Evolutionary conservation across 2,113 vertebrate species (phyloP).

Genomic region (Taurulus bubalis): DNA sequence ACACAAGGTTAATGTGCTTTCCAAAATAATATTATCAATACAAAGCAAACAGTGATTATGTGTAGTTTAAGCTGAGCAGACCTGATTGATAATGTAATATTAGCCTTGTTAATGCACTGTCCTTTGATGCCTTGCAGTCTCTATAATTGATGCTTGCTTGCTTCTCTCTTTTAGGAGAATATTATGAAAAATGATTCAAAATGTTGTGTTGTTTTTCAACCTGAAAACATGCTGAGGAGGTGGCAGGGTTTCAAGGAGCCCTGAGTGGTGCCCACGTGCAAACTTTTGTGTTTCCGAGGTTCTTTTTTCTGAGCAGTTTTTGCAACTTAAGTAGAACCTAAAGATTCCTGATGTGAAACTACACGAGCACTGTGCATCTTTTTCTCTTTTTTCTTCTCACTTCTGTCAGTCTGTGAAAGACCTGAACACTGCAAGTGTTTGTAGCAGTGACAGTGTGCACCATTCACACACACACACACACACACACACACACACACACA

Average conservation of each 20-base stretch:
- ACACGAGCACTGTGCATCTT: background rate
- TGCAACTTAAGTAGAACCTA: background rate
- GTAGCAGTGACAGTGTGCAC: background rate
- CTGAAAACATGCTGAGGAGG: background rate
- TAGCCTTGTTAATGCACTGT: background rate
- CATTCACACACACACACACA: background rate
- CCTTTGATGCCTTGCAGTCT: background rate
- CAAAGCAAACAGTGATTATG: background rate
- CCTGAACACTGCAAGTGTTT: background rate
- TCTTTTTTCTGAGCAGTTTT: background rate
- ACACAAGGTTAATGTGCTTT: background rate
- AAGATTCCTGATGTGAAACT: background rate
- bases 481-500: conserved; percentile 1
- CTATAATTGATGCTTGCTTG: background rate
- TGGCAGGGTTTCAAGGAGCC: background rate
- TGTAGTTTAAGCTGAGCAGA: background rate
- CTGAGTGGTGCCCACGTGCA: background rate
- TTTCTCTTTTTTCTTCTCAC: background rate
- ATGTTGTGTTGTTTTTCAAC: background rate
- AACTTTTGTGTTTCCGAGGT: background rate
- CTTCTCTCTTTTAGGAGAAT: background rate
- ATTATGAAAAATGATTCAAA: background rate
- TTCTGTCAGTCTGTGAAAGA: conserved; percentile 4
- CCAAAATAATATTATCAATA: background rate
- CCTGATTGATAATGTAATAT: background rate